These are phyloP conservation scores for Drosophila parvula DNA, from an alignment of 1,140 invertebrate species.

Conservation along the genomic window DNA sequence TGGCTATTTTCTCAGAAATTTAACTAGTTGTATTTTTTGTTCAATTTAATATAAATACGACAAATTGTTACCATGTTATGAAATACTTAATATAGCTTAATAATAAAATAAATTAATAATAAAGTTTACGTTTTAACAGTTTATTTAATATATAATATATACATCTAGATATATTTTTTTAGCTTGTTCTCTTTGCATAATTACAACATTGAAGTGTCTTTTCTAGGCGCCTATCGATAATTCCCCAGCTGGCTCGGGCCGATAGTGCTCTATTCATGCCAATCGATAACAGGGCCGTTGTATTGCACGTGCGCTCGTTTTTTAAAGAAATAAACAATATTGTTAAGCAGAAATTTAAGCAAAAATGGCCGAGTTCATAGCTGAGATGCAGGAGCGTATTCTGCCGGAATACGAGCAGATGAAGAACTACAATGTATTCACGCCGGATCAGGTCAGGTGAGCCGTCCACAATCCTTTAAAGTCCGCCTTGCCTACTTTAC, in stretches of 20 bases:
- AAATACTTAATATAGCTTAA: no score
- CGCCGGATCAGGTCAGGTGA: conserved; percentile 74
- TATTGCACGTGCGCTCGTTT: conserved; percentile 42
- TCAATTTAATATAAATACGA: no score
- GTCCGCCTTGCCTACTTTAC: not conserved
- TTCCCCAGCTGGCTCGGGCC: not conserved
- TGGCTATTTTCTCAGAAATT: not conserved
- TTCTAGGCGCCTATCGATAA: not conserved
- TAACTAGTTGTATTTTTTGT: no score
- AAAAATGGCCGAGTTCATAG: conserved; percentile 70
- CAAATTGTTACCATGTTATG: no score
- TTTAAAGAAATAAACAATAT: conserved; percentile 49
- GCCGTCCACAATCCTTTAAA: not conserved
- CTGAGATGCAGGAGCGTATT: conserved; percentile 77
- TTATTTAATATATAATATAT: not conserved
- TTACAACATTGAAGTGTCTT: not conserved
- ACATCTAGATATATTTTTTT: not conserved
- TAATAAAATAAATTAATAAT: not conserved
- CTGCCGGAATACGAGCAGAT: conserved; percentile 79
- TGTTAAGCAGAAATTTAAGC: not conserved
- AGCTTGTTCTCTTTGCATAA: not conserved
- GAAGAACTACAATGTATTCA: conserved; percentile 61
- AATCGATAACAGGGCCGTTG: conserved; percentile 26
- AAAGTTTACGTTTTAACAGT: not conserved
- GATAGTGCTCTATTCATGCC: not conserved